Base-by-base conservation (phyloP, 2,888 invertebrate genomes). In the Drosophila atripex region DNA sequence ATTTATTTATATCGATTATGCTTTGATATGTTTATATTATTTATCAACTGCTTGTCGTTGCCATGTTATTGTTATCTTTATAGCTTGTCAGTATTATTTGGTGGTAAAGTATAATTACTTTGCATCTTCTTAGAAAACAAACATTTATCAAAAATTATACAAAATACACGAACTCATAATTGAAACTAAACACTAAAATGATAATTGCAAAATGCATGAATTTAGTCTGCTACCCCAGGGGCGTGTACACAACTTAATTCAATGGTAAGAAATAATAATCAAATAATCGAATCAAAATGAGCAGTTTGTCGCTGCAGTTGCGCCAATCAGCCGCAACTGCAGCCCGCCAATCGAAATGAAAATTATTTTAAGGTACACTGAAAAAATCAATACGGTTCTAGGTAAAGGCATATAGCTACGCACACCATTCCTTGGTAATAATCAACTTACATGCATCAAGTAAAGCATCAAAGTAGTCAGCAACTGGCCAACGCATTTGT, bases 181-280 rank as follows among this genome's bases (percentile, higher is more conserved):
- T 45, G 25, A 23, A 75, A 75, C 43, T 50, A 57, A 74, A 79
- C 71, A 74, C 53, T 25, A 45, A 54, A 71, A 71, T 59, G 46
- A 76, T 43, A 73, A 69, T 66, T 80, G 75, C 73, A 78, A 72
- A 80, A 88, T 78, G 89, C 85, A 84, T 76, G 71, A 86, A 80
- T 91, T 91, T 91, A 91, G 91, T 91, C 91, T 91, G 91, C 91
- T 91, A 91, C 91, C 91, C 91, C 91, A 90, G 80, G 88, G 80
- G 82, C 77, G 75, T 77, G 78, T 80, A 78, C 77, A 72, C 69
- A 80, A 78, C 60, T 54, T 38, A 79, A 82, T 66, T 55, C 38
- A 83, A 70, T 57, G 32, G 54, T 53, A 80, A 52, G 18, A 59
- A 47, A 59, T 35, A 5, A 35, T 18, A 28, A 32, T 23, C 21